phyloP scores from a whole-genome alignment of 2,888 invertebrate species.

The Pollenia amentaria region DNA sequence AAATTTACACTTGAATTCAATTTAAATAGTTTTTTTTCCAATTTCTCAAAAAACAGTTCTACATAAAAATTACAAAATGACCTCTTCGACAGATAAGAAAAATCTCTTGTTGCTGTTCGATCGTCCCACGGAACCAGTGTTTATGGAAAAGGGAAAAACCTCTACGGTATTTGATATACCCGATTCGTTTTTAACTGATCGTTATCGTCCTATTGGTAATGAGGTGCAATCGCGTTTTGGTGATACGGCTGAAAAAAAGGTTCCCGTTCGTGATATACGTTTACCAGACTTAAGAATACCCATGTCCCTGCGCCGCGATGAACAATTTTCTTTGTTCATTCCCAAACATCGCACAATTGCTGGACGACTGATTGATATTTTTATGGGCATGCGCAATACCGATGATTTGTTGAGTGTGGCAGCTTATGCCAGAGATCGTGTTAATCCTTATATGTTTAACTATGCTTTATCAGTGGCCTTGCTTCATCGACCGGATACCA shows the following conservation, averaged over 20 bases:
- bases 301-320: constrained; percentile 87
- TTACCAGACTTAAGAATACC: constrained; percentile 88
- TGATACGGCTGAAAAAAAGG: constrained; percentile 84
- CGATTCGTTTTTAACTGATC: constrained; percentile 86
- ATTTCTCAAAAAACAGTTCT: neutral
- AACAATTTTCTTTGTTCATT: constrained; percentile 90
- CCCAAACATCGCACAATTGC: constrained; percentile 89
- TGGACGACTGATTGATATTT: constrained; percentile 88
- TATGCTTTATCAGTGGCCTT: constrained; percentile 92
- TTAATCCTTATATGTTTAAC: constrained; percentile 92
- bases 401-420: constrained; percentile 89
- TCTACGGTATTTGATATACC: constrained; percentile 88
- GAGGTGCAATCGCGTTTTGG: constrained; percentile 87
- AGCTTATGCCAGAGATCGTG: constrained; percentile 89
- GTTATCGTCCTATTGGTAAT: constrained; percentile 85
- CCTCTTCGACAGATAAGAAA: constrained; percentile 32
- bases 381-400: constrained; percentile 89
- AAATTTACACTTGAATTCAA: constrained; percentile 18
- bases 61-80: constrained; percentile 27
- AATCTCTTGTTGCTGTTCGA: constrained; percentile 88
- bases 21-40: neutral
- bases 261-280: constrained; percentile 87
- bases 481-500: constrained; percentile 88
- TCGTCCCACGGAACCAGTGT: constrained; percentile 91
- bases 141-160: constrained; percentile 90